phyloP scores from a whole-genome alignment of 2,888 invertebrate genomes.

The Entomobrya proxima region DNA sequence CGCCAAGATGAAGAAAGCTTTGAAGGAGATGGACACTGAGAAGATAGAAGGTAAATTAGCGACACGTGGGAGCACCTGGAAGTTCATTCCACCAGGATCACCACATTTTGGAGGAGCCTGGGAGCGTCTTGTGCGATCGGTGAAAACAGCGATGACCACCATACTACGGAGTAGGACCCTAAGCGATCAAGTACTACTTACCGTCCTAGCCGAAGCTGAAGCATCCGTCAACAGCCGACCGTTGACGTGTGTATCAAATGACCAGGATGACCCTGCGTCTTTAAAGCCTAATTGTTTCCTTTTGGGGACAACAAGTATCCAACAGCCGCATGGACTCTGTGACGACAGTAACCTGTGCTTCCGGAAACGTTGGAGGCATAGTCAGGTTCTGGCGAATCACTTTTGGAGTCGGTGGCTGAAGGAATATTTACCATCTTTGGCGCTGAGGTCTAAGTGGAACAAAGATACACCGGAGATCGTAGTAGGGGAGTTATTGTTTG shows the following conservation, averaged over 20 bases:
- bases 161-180: not conserved
- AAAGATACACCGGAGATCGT: no score
- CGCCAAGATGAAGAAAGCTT: not conserved
- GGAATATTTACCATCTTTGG: no score
- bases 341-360: not conserved
- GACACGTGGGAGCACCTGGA: slow-evolving; percentile 12
- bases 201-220: slow-evolving; percentile 20
- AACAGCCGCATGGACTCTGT: slow-evolving; percentile 9
- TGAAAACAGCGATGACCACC: slow-evolving; percentile 22
- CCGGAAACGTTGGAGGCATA: not conserved
- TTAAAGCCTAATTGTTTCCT: slow-evolving; percentile 35
- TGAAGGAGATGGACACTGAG: not conserved
- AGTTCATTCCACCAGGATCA: slow-evolving; percentile 49
- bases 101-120: slow-evolving; percentile 59
- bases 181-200: not conserved
- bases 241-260: not conserved
- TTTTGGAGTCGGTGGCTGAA: no score
- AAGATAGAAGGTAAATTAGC: not conserved
- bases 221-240: slow-evolving; percentile 37
- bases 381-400: no score
- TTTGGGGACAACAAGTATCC: slow-evolving; percentile 1
- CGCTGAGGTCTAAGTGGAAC: no score
- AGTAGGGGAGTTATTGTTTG: no score
- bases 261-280: not conserved
- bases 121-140: slow-evolving; percentile 51